These are phyloP conservation scores for Somateria mollissima DNA, from an alignment of 2,797 vertebrate genomes.

Conservation along the genomic window DNA sequence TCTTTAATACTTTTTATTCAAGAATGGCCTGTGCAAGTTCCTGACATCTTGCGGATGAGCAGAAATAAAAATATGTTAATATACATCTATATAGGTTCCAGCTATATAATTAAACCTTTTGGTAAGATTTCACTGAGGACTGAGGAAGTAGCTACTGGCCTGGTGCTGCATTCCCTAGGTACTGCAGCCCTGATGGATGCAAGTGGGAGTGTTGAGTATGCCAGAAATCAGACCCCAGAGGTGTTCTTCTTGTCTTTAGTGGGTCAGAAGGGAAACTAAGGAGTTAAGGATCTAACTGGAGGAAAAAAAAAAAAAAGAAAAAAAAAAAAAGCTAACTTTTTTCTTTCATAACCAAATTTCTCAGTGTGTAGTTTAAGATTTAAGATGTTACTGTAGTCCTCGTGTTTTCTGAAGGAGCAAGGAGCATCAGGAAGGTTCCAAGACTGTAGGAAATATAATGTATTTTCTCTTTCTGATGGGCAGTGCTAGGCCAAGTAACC, in stretches of 20 bases:
- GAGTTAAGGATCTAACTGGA: neutral
- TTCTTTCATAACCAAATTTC: neutral
- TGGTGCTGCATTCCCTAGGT: neutral
- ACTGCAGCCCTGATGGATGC: neutral
- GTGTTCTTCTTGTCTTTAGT: neutral
- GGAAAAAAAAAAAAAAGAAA: slow-evolving; percentile 11
- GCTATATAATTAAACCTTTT: neutral
- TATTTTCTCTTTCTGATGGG: neutral
- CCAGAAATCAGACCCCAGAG: neutral
- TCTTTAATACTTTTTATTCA: neutral
- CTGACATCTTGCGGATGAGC: neutral
- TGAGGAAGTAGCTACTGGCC: neutral
- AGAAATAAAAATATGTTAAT: neutral
- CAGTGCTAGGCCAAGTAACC: neutral
- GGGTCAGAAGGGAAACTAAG: slow-evolving; percentile 29
- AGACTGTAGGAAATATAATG: neutral
- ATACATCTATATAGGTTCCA: neutral
- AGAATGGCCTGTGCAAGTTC: neutral
- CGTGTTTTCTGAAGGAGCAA: neutral
- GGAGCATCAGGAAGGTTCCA: neutral
- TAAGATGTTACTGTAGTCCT: neutral
- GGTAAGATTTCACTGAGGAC: neutral
- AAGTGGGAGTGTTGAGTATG: neutral
- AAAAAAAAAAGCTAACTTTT: neutral
- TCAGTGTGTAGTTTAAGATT: neutral